Conservation (phyloP, 1,140 invertebrate genomes). For the Antheraea mylitta region DNA sequence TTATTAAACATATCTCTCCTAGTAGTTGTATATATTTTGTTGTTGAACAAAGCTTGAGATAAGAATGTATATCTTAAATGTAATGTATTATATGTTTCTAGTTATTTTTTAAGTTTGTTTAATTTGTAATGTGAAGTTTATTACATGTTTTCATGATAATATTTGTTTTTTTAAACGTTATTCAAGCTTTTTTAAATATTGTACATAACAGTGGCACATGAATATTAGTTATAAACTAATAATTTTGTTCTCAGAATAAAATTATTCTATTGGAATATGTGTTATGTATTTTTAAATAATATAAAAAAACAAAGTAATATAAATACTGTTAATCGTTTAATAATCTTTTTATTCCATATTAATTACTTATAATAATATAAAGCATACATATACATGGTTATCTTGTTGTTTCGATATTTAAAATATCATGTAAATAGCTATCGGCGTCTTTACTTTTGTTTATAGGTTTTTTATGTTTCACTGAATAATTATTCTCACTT, state of each 20-base stretch:
- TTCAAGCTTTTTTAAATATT: too few species aligned
- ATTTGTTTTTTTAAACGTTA: too few species aligned
- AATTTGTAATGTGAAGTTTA: background rate
- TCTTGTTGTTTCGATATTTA: conserved; percentile 49
- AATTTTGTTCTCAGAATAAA: background rate
- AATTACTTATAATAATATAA: background rate
- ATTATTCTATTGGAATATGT: background rate
- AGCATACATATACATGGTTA: background rate
- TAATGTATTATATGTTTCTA: background rate
- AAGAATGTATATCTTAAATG: background rate
- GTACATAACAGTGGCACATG: too few species aligned
- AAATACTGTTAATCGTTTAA: too few species aligned
- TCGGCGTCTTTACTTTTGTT: conserved; percentile 25
- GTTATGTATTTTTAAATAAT: too few species aligned
- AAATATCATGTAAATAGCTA: conserved; percentile 62
- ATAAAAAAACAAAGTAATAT: too few species aligned
- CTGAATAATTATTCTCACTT: conserved; percentile 18
- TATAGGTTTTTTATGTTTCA: conserved; percentile 28
- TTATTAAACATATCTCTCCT: too few species aligned
- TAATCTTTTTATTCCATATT: background rate
- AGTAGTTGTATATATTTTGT: too few species aligned
- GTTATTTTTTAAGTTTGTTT: background rate
- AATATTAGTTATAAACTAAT: too few species aligned
- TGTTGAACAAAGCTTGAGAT: background rate
- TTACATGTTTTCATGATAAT: background rate